Evolutionary conservation across 2,113 vertebrate genomes (phyloP), one percentile per base, ranked within the genome.

Genomic region (Eubucco bourcierii): DNA sequence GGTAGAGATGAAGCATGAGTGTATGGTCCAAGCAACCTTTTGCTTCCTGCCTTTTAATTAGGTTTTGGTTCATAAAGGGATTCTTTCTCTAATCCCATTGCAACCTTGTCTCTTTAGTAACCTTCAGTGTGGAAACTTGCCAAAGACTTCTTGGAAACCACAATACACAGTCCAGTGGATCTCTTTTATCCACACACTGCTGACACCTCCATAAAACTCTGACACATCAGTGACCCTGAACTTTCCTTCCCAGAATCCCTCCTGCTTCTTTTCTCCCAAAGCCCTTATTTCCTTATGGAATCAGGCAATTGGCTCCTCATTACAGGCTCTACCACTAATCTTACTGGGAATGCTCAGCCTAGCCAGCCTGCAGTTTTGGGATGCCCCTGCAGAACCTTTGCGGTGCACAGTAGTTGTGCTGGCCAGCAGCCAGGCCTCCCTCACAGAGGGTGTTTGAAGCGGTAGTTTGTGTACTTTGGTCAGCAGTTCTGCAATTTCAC

Each of bases 401-500:
- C 2, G 1, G 55, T 1, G 0, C 12, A 9, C 1, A 2, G n/a
- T 13, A 83, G 24, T 6, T 31, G 8, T 29, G 25, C 24, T 91
- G 86, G 52, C 59, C 47, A 15, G 33, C 21, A 46, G 28, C 53
- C 83, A 67, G 28, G 19, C 9, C 14, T 85, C 68, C 1, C 0
- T 70, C 65, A 27, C 28, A 23, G 77, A 78, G 4, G 1, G 5
- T 37, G 41, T 61, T 64, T 80, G 77, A 63, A 52, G 29, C 29
- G 15, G 80, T 52, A 31, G 80, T 47, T 75, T 61, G 74, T 0
- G 5, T 60, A 41, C 61, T 87, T 88, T 92, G 74, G 55, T 87
- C 93, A 93, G 80, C 77, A 92, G 74, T 53, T 75, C 70, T 88
- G 61, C 75, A 92, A 86, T 94, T 94, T 95, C 95, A 88, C 89